Conservation (phyloP, 2,797 vertebrate genomes). For the Heteromormyrus szaboi region DNA sequence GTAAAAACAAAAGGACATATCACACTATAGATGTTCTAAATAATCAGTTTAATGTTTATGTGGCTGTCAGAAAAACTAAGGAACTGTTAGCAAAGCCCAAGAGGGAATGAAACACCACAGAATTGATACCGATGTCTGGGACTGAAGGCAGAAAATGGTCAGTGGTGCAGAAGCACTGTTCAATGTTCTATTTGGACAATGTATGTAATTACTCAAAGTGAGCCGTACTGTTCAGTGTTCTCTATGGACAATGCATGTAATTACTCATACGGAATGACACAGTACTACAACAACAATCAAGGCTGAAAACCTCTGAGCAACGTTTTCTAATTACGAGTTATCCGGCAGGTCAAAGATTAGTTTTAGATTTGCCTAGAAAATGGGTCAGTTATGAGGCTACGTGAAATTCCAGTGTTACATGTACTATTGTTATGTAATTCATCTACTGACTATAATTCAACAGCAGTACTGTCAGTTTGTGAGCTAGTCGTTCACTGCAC, state of each 20-base stretch:
- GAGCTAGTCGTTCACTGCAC: neutral
- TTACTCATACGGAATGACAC: neutral
- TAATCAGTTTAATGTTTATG: neutral
- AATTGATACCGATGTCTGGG: neutral
- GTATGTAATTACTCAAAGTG: neutral
- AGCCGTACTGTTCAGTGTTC: neutral
- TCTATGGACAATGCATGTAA: neutral
- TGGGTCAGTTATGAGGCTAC: neutral
- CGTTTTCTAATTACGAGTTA: neutral
- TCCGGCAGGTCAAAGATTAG: neutral
- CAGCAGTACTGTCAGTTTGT: neutral
- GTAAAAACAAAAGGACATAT: neutral
- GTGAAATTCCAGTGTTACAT: neutral
- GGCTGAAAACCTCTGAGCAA: neutral
- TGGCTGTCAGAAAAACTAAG: neutral
- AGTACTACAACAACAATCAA: neutral
- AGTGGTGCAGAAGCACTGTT: neutral
- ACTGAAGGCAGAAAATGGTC: neutral
- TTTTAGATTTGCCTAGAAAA: neutral
- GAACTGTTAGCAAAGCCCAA: neutral
- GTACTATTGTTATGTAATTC: neutral
- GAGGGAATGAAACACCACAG: neutral
- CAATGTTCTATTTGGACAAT: neutral
- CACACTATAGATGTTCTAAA: neutral
- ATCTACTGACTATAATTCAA: neutral